A percentile compares a stretch with the other conserved stretches of the same genome.
phyloP scores from a whole-genome alignment of 1,140 invertebrate genomes.

The Caenorhabditis briggsae region DNA sequence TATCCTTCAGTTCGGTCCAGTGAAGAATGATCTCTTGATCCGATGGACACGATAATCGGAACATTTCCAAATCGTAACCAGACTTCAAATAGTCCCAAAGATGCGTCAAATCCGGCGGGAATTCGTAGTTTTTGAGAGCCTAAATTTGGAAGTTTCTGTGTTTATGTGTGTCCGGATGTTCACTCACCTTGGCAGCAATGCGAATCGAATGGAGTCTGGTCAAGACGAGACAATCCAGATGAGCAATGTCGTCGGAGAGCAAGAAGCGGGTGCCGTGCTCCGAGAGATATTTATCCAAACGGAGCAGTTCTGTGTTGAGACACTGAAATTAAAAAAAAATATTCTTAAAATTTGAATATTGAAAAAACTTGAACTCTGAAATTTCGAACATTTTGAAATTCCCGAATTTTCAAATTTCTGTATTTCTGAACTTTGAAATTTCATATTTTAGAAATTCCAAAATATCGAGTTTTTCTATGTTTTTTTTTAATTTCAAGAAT shows the following conservation, averaged over 20 bases:
- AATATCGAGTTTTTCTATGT: no score
- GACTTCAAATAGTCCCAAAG: constrained; percentile 18
- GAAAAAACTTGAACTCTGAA: no score
- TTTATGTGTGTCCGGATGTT: background rate
- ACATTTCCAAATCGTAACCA: constrained; percentile 40
- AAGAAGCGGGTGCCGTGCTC: constrained; percentile 22
- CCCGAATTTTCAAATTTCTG: no score
- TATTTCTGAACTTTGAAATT: no score
- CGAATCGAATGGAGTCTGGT: constrained; percentile 37
- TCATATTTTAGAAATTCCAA: no score
- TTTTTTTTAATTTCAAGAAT: no score
- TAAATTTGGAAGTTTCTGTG: background rate
- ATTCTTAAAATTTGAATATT: background rate
- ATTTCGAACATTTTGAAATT: no score
- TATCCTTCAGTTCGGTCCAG: constrained; percentile 31
- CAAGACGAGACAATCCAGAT: constrained; percentile 42
- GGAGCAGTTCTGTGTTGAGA: constrained; percentile 42
- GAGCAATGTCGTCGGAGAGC: background rate
- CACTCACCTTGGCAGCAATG: constrained; percentile 1
- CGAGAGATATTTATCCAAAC: constrained; percentile 34
- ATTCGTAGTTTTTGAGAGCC: constrained; percentile 43
- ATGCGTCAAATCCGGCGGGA: constrained; percentile 19
- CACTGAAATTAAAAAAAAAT: background rate
- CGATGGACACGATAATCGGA: constrained; percentile 25
- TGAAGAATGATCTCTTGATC: constrained; percentile 47